phyloP scores from a whole-genome alignment of 2,113 vertebrate species.

The Syngnathus scovelli region DNA sequence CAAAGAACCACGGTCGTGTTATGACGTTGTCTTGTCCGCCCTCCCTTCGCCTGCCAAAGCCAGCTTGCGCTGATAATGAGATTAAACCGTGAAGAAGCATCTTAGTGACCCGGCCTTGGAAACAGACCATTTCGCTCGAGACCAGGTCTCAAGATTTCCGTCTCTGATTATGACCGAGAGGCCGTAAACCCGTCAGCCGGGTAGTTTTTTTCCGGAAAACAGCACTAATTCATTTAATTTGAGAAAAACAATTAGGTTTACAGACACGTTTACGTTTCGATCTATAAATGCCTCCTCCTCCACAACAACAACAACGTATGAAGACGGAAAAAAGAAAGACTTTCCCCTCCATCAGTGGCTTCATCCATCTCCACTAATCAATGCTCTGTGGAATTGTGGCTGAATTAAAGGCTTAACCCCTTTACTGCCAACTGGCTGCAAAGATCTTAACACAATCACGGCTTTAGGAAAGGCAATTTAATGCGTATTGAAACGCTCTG shows the following conservation, averaged over 20 bases:
- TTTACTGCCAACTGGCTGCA: slow-evolving; percentile 35
- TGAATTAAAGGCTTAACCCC: slow-evolving; percentile 57
- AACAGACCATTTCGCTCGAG: slow-evolving; percentile 45
- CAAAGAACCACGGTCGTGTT: slow-evolving; percentile 47
- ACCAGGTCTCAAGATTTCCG: slow-evolving; percentile 14
- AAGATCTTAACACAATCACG: slow-evolving; percentile 16
- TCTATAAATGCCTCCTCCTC: slow-evolving; percentile 20
- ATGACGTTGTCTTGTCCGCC: slow-evolving; percentile 37
- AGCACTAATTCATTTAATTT: not conserved
- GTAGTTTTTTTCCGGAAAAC: not conserved
- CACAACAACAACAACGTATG: slow-evolving; percentile 7
- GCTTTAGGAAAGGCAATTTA: slow-evolving; percentile 11
- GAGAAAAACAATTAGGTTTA: not conserved
- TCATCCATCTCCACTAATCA: slow-evolving; percentile 48
- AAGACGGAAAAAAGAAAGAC: not conserved
- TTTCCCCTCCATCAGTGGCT: slow-evolving; percentile 30
- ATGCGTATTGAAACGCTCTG: not conserved
- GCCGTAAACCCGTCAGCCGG: not conserved
- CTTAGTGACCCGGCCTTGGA: slow-evolving; percentile 63
- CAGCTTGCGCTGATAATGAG: slow-evolving; percentile 70
- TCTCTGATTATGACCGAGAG: not conserved
- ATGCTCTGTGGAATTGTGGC: slow-evolving; percentile 43
- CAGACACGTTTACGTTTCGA: slow-evolving; percentile 5
- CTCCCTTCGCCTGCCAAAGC: slow-evolving; percentile 47
- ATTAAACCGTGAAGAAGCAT: slow-evolving; percentile 65